Base-by-base conservation (phyloP, 1,140 invertebrate species). In the Drosophila grimshawi region DNA sequence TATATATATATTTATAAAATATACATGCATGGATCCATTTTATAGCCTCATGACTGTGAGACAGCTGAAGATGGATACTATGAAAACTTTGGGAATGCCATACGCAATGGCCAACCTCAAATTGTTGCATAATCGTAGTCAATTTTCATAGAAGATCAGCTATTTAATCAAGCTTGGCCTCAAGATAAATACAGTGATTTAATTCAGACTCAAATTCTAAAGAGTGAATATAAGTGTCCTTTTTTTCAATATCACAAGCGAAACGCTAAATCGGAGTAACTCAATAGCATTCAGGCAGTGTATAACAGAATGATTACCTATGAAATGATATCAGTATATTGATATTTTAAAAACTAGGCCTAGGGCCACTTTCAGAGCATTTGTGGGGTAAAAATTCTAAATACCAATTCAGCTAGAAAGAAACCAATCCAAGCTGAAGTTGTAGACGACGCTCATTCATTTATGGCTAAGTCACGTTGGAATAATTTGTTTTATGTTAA, bases 401-500 rank as follows among this genome's bases (percentile, higher is more conserved):
- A 69, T 69, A 57, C 39, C 57, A 48, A 69, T 68, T 27, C 46
- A 35, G 35, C 35, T 59, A 30, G 41, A 59, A 59, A 53, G 63
- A 71, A 82, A 86, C 56, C 81, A 83, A 83, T 85, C 68, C 62
- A 43, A 66, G 62, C 72, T n/a, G 57, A 79, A 77, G 66, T 76
- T 69, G 86, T 76, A 64, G 81, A 76, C 80, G 66, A 76, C 46
- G 72, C 63, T 88, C 82, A 85, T 89, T 91, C 89, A 91, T 91
- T 91, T 91, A 91, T 91, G 89, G 89, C 78, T 79, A 71, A 91
- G 89, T 91, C 89, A 91, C 89, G 89, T 91, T 91, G 89, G 89
- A 91, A 91, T 91, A 91, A 91, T 91, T 91, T 91, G 89, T 91
- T 91, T 91, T 91, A 91, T 91, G 89, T 91, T 91, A 91, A 91